Evolutionary conservation across 2,888 invertebrate species (phyloP).

Genomic region (Rhagium mordax): DNA sequence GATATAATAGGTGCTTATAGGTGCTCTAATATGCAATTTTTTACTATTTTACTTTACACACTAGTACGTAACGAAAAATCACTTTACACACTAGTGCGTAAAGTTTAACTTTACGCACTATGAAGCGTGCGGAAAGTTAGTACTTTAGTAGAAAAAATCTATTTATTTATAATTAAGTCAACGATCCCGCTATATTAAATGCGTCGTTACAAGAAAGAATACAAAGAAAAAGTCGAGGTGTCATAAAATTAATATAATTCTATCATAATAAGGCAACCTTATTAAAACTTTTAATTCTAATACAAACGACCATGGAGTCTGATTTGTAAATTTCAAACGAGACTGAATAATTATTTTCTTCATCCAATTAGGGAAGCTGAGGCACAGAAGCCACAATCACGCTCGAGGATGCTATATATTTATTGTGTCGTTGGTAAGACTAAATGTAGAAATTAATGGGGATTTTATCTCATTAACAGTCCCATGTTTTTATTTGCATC

Average conservation of each 20-base stretch:
- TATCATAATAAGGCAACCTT: background rate
- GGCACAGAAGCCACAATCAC: conserved; percentile 63
- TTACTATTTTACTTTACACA: too few species aligned
- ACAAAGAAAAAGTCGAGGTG: background rate
- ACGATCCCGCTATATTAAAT: too few species aligned
- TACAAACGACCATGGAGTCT: conserved; percentile 16
- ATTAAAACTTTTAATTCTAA: conserved; percentile 15
- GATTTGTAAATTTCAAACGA: conserved; percentile 41
- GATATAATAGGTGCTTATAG: too few species aligned
- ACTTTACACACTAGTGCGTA: too few species aligned
- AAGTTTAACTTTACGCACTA: too few species aligned
- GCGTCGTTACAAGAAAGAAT: too few species aligned
- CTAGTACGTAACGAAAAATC: too few species aligned
- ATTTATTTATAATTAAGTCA: too few species aligned
- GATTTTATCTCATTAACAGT: conserved; percentile 66
- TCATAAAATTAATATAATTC: background rate
- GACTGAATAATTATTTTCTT: conserved; percentile 63
- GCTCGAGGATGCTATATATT: conserved; percentile 60
- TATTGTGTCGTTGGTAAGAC: conserved; percentile 62
- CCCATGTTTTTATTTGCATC: conserved; percentile 57
- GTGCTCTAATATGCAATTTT: too few species aligned
- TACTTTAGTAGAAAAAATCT: too few species aligned
- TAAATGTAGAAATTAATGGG: conserved; percentile 66
- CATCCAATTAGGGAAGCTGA: conserved; percentile 64
- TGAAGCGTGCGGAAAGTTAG: too few species aligned